Evolutionary conservation across 2,888 invertebrate species (phyloP), one percentile per base, ranked within the genome.

Genomic region (Philopedon plagiatum): DNA sequence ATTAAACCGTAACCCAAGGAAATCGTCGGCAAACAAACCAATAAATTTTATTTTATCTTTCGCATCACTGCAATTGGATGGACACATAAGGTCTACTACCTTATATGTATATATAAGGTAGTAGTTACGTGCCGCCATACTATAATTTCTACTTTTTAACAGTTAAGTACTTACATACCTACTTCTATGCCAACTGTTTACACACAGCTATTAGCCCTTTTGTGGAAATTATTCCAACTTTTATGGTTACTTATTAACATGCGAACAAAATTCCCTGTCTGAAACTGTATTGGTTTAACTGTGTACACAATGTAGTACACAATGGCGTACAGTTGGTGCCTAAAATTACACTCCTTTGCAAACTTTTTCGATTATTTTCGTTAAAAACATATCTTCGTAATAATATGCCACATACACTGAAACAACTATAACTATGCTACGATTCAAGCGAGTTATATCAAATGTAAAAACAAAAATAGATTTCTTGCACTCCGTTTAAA

Each of bases 41-140:
- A 66, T 66, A 66, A 66, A 66, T 66, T 57, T 66, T n/a, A 46
- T 18, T 66, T 66, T 66, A 66, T 66, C 66, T 66, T 66, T 21
- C 39, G 21, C 19, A 66, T 56, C 58, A 44, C 26, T 46, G 58
- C 58, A 66, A 58, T 66, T 58, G 29, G 66, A 56, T 44, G 37
- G 51, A 65, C 41, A 60, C 57, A 57, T 56, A 56, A 65, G 46
- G 46, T 29, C n/a, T n/a, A n/a, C n/a, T n/a, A n/a, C n/a, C n/a
- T n/a, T n/a, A n/a, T n/a, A n/a, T n/a, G n/a, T n/a, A n/a, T n/a
- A n/a, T 65, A 57, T 56, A 56, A 65, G 46, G 46, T 29, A 32
- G 26, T 26, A 13, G 32, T 58, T 66, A 66, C 58, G 34, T 66
- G 66, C 32, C 41, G 41, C 41, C 57, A 57, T 44, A 29, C 57